Percentiles rank a stretch among this genome's conserved stretches.
These are phyloP conservation scores for Dasypus novemcinctus DNA, from an alignment of 2,113 vertebrate genomes.

Conservation along the genomic window DNA sequence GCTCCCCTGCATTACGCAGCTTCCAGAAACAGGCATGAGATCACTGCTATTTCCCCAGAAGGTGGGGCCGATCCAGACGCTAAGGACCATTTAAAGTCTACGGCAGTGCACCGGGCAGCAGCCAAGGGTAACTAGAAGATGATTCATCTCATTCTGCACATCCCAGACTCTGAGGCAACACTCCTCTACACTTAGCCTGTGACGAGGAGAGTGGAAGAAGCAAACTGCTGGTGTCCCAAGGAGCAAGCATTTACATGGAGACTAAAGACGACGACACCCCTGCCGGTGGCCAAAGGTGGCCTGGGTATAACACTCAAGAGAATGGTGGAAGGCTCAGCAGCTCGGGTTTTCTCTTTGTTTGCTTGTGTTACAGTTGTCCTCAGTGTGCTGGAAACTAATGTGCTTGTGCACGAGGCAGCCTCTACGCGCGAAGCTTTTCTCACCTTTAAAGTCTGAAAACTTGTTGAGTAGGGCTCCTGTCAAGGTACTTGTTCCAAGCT, in stretches of 20 bases:
- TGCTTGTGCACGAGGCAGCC: no score
- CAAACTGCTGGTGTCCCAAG: no score
- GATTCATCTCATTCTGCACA: conserved; percentile 94
- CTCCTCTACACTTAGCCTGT: conserved; percentile 95
- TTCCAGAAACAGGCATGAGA: conserved; percentile 96
- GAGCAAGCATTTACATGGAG: no score
- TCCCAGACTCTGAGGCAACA: conserved; percentile 96
- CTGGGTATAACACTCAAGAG: no score
- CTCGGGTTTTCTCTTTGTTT: no score
- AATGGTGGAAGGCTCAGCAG: no score
- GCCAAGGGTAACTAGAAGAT: conserved; percentile 95
- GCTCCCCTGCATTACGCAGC: conserved; percentile 96
- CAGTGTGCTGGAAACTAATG: no score
- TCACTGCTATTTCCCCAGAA: conserved; percentile 92
- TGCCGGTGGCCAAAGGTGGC: no score
- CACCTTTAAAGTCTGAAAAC: neutral
- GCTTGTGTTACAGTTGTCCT: no score
- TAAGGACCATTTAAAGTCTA: conserved; percentile 92
- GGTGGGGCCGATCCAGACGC: conserved; percentile 92
- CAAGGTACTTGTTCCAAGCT: conserved; percentile 6
- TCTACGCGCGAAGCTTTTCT: no score
- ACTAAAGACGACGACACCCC: no score
- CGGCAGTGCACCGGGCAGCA: conserved; percentile 94
- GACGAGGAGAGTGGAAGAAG: conserved; percentile 94
- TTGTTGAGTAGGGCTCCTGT: neutral